phyloP scores from a whole-genome alignment of 2,888 invertebrate species.

The Acrocera orbiculus region DNA sequence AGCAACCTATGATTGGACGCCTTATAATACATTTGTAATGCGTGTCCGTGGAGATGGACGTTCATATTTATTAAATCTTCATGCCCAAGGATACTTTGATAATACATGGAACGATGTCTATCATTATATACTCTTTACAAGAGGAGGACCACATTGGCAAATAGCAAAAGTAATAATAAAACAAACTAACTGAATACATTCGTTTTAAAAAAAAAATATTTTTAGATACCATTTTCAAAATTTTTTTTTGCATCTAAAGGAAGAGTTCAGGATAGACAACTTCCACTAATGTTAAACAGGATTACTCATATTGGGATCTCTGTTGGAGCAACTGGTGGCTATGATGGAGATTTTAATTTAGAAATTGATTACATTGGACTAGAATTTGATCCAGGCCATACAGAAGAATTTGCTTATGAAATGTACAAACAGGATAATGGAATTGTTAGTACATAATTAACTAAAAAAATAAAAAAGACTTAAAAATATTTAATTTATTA shows the following conservation, averaged over 20 bases:
- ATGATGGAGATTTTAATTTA: slow-evolving; percentile 68
- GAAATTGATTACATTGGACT: slow-evolving; percentile 89
- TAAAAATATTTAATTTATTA: too few species aligned
- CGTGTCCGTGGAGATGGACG: slow-evolving; percentile 88
- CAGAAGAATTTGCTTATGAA: slow-evolving; percentile 86
- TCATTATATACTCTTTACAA: slow-evolving; percentile 71
- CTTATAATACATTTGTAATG: slow-evolving; percentile 57
- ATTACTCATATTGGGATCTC: slow-evolving; percentile 69
- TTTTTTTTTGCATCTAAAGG: slow-evolving; percentile 72
- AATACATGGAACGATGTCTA: slow-evolving; percentile 79
- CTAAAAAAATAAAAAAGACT: too few species aligned
- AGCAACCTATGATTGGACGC: slow-evolving; percentile 51
- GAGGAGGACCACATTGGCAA: slow-evolving; percentile 99
- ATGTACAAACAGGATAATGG: slow-evolving; percentile 57
- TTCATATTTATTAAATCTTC: slow-evolving; percentile 66
- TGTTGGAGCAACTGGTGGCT: slow-evolving; percentile 49
- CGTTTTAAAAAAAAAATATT: slow-evolving; percentile 15
- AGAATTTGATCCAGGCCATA: slow-evolving; percentile 59
- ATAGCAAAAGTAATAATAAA: slow-evolving; percentile 45
- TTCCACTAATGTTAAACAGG: slow-evolving; percentile 37
- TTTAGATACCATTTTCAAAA: slow-evolving; percentile 86
- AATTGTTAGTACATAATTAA: slow-evolving; percentile 41
- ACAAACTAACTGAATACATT: not conserved
- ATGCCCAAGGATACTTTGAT: slow-evolving; percentile 59
- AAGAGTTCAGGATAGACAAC: slow-evolving; percentile 67